phyloP scores from a whole-genome alignment of 2,888 invertebrate species.

The Cosmia pyralina region DNA sequence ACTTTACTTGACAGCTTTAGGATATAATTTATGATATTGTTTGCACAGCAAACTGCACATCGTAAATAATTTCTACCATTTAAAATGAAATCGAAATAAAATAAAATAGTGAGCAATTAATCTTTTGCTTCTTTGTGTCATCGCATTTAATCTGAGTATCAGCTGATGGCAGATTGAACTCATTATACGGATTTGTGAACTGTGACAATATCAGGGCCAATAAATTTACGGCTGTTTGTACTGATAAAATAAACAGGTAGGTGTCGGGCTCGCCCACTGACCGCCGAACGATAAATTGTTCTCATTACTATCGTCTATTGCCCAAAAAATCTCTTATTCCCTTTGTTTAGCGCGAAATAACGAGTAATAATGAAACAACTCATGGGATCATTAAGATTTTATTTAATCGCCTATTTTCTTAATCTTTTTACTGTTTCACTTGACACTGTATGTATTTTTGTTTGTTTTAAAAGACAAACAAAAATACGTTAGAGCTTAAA shows the following conservation, averaged over 20 bases:
- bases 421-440: background rate
- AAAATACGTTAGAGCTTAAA: too few relatives aligned
- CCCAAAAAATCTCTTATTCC: constrained; percentile 51
- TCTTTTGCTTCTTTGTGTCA: constrained; percentile 32
- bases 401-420: background rate
- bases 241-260: constrained; percentile 80
- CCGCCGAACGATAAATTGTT: constrained; percentile 66
- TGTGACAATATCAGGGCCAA: constrained; percentile 81
- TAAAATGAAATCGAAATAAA: background rate
- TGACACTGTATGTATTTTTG: background rate
- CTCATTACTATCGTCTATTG: constrained; percentile 56
- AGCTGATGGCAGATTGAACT: constrained; percentile 78
- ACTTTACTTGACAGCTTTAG: constrained; percentile 17
- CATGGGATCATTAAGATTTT: constrained; percentile 19
- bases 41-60: constrained; percentile 15
- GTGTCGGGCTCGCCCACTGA: constrained; percentile 61
- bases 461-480: background rate
- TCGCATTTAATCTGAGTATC: constrained; percentile 74
- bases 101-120: constrained; percentile 32
- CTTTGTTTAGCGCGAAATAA: constrained; percentile 41
- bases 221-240: constrained; percentile 81
- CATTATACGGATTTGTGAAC: constrained; percentile 79
- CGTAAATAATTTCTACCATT: background rate
- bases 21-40: constrained; percentile 26
- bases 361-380: constrained; percentile 27